Evolutionary conservation across 2,113 vertebrate genomes (phyloP).

Genomic region (Phyllopteryx taeniolatus): DNA sequence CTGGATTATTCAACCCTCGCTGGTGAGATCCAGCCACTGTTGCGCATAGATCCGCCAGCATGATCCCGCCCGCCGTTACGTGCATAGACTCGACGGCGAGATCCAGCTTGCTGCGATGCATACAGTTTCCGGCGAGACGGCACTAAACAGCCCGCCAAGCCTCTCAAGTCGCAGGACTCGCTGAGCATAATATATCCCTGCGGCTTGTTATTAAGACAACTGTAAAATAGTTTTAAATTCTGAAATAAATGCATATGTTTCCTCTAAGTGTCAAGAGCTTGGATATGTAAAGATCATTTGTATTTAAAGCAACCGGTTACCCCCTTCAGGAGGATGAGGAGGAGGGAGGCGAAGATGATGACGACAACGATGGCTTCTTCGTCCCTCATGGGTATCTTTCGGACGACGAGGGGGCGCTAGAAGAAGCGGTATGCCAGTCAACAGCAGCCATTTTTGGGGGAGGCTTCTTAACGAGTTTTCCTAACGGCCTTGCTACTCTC

Average conservation of each 20-base stretch:
- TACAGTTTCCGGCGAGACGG: too few relatives aligned
- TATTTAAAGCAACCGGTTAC: neutral
- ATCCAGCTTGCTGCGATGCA: too few relatives aligned
- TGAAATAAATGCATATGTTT: neutral
- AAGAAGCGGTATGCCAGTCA: slow-evolving; percentile 75
- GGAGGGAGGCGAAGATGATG: slow-evolving; percentile 83
- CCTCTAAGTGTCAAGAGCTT: neutral
- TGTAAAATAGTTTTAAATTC: neutral
- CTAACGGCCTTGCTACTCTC: neutral
- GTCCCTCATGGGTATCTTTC: slow-evolving; percentile 98
- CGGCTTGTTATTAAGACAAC: too few relatives aligned
- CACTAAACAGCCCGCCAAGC: too few relatives aligned
- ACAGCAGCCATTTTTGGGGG: neutral
- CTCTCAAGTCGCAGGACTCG: too few relatives aligned
- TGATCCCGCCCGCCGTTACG: too few relatives aligned
- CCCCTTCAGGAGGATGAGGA: slow-evolving; percentile 83
- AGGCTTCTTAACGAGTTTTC: neutral
- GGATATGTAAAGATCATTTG: neutral
- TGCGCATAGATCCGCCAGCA: too few relatives aligned
- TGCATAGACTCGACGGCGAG: too few relatives aligned
- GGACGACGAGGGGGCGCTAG: slow-evolving; percentile 88
- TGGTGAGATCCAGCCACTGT: too few relatives aligned
- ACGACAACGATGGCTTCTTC: slow-evolving; percentile 94
- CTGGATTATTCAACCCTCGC: too few relatives aligned
- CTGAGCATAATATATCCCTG: too few relatives aligned